Evolutionary conservation across 2,888 invertebrate genomes (phyloP).

Genomic region (Xanthia icteritia): DNA sequence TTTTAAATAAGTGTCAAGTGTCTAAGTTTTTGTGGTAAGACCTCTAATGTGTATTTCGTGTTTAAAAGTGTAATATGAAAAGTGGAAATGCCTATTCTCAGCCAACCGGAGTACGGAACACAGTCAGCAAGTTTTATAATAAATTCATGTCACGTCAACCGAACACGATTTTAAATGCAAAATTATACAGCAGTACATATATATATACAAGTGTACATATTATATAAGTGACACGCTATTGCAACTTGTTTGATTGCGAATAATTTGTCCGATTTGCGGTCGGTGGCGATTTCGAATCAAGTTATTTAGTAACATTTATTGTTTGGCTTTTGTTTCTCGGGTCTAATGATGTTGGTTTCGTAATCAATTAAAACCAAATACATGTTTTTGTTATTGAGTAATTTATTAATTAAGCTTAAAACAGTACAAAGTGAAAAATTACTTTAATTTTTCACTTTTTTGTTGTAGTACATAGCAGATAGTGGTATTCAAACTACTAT

Average conservation of each 20-base stretch:
- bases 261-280: slow-evolving; percentile 58
- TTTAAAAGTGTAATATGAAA: not conserved
- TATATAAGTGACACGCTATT: slow-evolving; percentile 22
- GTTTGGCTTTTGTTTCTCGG: slow-evolving; percentile 34
- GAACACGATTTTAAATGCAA: slow-evolving; percentile 58
- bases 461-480: too few species aligned
- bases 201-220: not conserved
- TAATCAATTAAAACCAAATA: not conserved
- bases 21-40: not conserved
- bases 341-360: slow-evolving; percentile 21
- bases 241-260: slow-evolving; percentile 59
- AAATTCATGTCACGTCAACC: slow-evolving; percentile 55
- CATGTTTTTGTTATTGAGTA: not conserved
- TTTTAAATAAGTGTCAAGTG: not conserved
- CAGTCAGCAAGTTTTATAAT: slow-evolving; percentile 39
- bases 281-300: slow-evolving; percentile 40
- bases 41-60: too few species aligned
- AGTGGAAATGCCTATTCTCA: not conserved
- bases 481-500: too few species aligned
- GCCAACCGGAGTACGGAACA: not conserved
- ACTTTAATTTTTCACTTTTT: too few species aligned
- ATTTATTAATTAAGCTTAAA: not conserved
- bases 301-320: slow-evolving; percentile 41
- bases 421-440: too few species aligned
- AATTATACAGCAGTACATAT: slow-evolving; percentile 47